These are phyloP conservation scores for Heliconius charithonia DNA, from an alignment of 2,888 invertebrate species.

Conservation along the genomic window DNA sequence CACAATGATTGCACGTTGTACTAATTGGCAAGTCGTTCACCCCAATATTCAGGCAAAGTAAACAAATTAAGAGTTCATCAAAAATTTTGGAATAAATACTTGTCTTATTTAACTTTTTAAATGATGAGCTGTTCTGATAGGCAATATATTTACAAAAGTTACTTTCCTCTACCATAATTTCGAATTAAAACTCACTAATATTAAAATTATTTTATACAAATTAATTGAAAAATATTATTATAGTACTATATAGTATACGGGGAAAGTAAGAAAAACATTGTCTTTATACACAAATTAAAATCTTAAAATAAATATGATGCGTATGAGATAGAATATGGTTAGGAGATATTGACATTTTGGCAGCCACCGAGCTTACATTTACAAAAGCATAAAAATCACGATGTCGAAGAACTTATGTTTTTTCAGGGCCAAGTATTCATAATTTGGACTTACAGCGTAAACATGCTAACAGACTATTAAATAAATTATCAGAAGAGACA, in stretches of 20 bases:
- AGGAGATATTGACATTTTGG: slow-evolving; percentile 28
- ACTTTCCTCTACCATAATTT: not conserved
- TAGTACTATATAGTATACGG: too few relatives aligned
- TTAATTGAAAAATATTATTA: not conserved
- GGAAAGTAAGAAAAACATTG: too few relatives aligned
- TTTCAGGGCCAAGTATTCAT: not conserved
- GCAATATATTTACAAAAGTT: not conserved
- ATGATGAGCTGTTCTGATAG: not conserved
- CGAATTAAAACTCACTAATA: not conserved
- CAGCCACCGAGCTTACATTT: slow-evolving; percentile 42
- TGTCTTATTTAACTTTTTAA: slow-evolving; percentile 2
- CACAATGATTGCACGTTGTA: slow-evolving; percentile 38
- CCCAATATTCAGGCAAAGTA: slow-evolving; percentile 33
- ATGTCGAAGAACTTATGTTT: slow-evolving; percentile 10
- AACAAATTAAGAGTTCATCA: slow-evolving; percentile 18
- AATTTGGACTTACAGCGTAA: not conserved
- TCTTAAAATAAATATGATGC: slow-evolving; percentile 23
- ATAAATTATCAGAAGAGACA: too few relatives aligned
- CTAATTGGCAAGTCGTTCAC: slow-evolving; percentile 42
- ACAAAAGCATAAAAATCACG: slow-evolving; percentile 28
- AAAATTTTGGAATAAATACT: slow-evolving; percentile 20
- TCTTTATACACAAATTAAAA: not conserved
- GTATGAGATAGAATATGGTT: slow-evolving; percentile 26
- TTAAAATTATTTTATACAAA: not conserved
- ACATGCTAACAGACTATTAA: too few relatives aligned